Evolutionary conservation across 1,140 invertebrate species (phyloP).

Genomic region (Habropoda laboriosa): DNA sequence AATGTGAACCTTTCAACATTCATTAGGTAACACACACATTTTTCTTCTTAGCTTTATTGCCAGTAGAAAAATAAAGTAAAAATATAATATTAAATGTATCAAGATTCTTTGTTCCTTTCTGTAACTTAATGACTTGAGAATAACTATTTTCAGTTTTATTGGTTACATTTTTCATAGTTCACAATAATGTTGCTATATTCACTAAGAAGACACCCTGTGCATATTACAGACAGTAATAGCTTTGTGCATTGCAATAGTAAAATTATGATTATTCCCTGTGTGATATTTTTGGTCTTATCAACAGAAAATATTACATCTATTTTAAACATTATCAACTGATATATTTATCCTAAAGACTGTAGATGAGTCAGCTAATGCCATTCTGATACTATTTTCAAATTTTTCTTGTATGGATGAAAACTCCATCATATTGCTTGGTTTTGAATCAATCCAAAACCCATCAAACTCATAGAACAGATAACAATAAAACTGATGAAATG

Average conservation of each 20-base stretch:
- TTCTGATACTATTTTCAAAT: conserved; percentile 89
- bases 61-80: conserved; percentile 40
- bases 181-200: conserved; percentile 51
- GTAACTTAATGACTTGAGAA: conserved; percentile 23
- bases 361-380: conserved; percentile 84
- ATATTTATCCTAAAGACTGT: conserved; percentile 89
- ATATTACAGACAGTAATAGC: conserved; percentile 51
- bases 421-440: conserved; percentile 97
- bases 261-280: conserved; percentile 47
- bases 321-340: conserved; percentile 85
- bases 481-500: conserved; percentile 97
- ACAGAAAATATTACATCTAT: conserved; percentile 57
- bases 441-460: conserved; percentile 94
- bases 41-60: conserved; percentile 14
- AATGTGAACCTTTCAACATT: not conserved
- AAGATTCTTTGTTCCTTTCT: conserved; percentile 4
- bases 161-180: conserved; percentile 4
- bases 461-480: conserved; percentile 97
- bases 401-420: conserved; percentile 92
- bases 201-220: conserved; percentile 49
- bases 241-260: conserved; percentile 25
- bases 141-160: conserved; percentile 1
- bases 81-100: conserved; percentile 38
- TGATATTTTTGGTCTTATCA: conserved; percentile 56
- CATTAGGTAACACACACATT: conserved; percentile 15